A percentile compares a stretch with the other conserved stretches of the same genome.
Evolutionary conservation across 2,797 vertebrate species (phyloP).

Genomic region (Falco concolor): DNA sequence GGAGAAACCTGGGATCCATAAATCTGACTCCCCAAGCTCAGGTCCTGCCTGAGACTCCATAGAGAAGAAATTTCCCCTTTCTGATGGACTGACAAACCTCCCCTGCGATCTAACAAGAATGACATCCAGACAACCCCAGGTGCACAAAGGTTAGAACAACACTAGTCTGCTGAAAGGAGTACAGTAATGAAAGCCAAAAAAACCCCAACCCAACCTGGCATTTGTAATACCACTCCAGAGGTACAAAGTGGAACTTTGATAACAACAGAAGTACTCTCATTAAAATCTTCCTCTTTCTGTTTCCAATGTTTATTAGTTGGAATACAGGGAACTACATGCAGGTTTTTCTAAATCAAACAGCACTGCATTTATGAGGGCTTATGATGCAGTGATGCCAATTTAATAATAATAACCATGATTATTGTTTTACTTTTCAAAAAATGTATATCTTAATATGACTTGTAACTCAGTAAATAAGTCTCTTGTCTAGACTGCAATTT

Average conservation of each 20-base stretch:
- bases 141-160: not conserved
- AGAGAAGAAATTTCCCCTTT: not conserved
- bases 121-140: not conserved
- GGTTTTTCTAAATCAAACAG: not conserved
- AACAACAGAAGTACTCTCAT: not conserved
- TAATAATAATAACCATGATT: not conserved
- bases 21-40: not conserved
- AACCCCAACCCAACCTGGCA: not conserved
- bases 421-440: constrained; percentile 2
- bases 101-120: not conserved
- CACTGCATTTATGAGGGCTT: not conserved
- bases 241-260: not conserved
- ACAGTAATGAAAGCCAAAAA: not conserved
- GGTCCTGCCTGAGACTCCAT: not conserved
- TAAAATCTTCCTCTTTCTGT: not conserved
- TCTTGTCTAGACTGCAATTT: not conserved
- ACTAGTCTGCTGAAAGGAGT: not conserved
- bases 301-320: not conserved
- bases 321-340: not conserved
- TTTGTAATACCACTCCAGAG: not conserved
- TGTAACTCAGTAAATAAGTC: not conserved
- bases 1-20: not conserved
- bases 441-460: not conserved
- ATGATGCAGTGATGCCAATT: not conserved
- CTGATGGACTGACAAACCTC: not conserved